A percentile compares a stretch with the other conserved stretches of the same genome.
phyloP scores from a whole-genome alignment of 2,113 vertebrate species.

The Cyanistes caeruleus region DNA sequence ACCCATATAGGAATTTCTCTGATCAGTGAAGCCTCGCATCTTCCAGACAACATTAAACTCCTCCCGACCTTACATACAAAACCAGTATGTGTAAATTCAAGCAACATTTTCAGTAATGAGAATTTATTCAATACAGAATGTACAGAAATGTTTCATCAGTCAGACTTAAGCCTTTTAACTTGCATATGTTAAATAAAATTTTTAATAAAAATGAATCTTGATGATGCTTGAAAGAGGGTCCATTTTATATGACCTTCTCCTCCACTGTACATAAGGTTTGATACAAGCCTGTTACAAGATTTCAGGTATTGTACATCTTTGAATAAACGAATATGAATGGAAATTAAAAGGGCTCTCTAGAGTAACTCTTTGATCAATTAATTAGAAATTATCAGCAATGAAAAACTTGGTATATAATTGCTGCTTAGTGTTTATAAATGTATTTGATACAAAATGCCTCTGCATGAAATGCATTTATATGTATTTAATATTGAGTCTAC shows the following conservation, averaged over 20 bases:
- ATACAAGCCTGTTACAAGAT: background rate
- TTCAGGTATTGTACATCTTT: background rate
- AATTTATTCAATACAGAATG: background rate
- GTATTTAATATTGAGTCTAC: background rate
- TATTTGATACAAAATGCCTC: background rate
- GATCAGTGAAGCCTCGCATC: background rate
- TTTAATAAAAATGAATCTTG: background rate
- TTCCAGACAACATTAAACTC: background rate
- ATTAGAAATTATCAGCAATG: background rate
- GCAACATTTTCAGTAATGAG: background rate
- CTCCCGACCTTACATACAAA: background rate
- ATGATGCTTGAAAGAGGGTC: background rate
- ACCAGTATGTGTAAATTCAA: background rate
- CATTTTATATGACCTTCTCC: background rate
- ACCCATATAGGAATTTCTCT: background rate
- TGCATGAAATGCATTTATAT: background rate
- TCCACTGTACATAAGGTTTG: background rate
- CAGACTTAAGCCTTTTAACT: background rate
- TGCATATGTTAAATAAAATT: background rate
- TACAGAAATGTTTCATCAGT: background rate
- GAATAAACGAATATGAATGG: background rate
- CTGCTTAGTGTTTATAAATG: background rate
- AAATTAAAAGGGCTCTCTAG: background rate
- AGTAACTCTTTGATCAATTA: background rate
- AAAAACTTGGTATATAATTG: background rate